A percentile compares a stretch with the other conserved stretches of the same genome.
Conservation (phyloP, 2,113 vertebrate genomes). For the Drymodes brunneopygia region DNA sequence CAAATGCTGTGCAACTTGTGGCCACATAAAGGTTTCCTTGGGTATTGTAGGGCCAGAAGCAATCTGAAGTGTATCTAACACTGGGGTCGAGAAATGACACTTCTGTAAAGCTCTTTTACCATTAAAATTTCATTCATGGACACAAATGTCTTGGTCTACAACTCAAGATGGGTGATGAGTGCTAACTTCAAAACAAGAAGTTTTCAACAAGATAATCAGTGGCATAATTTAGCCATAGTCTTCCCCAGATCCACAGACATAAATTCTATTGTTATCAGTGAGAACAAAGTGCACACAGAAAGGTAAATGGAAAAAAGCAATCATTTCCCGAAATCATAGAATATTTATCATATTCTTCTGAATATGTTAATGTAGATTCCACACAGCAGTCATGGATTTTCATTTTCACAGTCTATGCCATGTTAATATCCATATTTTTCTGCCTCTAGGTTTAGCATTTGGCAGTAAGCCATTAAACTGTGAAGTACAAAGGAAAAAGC, state of each 20-base stretch:
- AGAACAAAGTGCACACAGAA: not conserved
- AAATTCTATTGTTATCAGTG: not conserved
- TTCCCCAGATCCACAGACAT: not conserved
- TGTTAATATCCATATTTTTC: not conserved
- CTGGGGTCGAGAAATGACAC: not conserved
- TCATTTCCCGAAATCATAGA: not conserved
- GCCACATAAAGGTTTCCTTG: not conserved
- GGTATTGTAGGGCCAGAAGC: accelerated
- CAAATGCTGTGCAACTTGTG: not conserved
- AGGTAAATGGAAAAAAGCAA: not conserved
- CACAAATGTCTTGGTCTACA: not conserved
- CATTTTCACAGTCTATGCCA: not conserved
- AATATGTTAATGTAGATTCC: not conserved
- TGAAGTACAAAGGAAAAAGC: not conserved
- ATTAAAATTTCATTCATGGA: not conserved
- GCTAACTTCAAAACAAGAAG: not conserved
- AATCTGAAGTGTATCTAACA: not conserved
- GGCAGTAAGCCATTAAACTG: not conserved
- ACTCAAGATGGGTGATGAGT: not conserved
- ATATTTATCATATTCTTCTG: not conserved
- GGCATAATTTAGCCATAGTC: not conserved
- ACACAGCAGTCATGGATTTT: not conserved
- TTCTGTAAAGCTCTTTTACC: not conserved
- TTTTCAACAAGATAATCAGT: not conserved
- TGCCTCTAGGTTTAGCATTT: not conserved